A percentile compares a stretch with the other conserved stretches of the same genome.
phyloP scores from a whole-genome alignment of 2,797 vertebrate species.

The Schizopygopsis pylzovi region DNA sequence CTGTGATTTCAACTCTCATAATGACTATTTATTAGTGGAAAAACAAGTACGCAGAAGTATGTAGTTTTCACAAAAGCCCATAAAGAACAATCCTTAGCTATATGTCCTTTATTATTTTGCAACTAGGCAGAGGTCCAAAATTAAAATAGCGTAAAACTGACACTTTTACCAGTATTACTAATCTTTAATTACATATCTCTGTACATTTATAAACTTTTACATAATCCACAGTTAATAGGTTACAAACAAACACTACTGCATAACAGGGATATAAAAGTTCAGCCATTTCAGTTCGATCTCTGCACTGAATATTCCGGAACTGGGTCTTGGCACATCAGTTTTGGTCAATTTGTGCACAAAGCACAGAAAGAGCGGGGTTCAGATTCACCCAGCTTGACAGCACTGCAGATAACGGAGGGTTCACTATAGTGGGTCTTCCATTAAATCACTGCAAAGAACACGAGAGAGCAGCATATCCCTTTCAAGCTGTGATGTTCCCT shows the following conservation, averaged over 20 bases:
- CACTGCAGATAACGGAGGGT: constrained; percentile 45
- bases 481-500: constrained; percentile 2
- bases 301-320: constrained; percentile 50
- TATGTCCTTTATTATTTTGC: not conserved
- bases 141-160: not conserved
- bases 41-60: not conserved
- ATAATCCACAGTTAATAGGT: constrained; percentile 61
- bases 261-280: constrained; percentile 37
- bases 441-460: constrained; percentile 11
- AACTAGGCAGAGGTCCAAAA: not conserved
- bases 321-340: constrained; percentile 61
- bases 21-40: not conserved
- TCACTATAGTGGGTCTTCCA: not conserved
- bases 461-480: not conserved
- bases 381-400: constrained; percentile 18
- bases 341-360: constrained; percentile 54
- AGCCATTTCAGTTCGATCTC: constrained; percentile 51
- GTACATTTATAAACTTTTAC: constrained; percentile 80
- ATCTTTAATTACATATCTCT: constrained; percentile 79
- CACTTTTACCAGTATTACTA: constrained; percentile 66
- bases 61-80: not conserved
- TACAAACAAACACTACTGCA: constrained; percentile 64
- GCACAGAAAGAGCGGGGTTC: not conserved
- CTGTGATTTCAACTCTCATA: not conserved
- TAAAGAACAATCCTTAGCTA: not conserved